Conservation (phyloP, 2,797 vertebrate species). For the Pseudomugil tenellus region DNA sequence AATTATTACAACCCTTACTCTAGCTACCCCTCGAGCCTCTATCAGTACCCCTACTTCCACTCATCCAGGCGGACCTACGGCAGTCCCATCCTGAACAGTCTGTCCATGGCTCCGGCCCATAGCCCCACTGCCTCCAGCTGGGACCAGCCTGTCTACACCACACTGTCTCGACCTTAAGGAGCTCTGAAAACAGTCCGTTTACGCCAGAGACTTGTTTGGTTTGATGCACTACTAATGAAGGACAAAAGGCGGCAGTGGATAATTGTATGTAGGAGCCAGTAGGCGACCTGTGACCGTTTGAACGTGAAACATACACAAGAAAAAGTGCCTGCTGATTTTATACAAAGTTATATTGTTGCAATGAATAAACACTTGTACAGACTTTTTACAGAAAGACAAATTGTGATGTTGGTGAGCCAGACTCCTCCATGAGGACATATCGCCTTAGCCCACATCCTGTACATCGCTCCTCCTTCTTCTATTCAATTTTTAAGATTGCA, state of each 20-base stretch:
- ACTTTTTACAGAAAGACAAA: slow-evolving; percentile 73
- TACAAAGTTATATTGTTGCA: slow-evolving; percentile 72
- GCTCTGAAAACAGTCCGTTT: slow-evolving; percentile 27
- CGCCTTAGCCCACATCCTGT: slow-evolving; percentile 71
- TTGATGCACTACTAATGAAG: slow-evolving; percentile 82
- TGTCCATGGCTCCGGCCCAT: slow-evolving; percentile 91
- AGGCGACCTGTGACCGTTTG: slow-evolving; percentile 65
- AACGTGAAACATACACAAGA: slow-evolving; percentile 63
- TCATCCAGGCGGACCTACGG: slow-evolving; percentile 91
- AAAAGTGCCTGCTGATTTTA: slow-evolving; percentile 90
- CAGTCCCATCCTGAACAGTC: slow-evolving; percentile 91
- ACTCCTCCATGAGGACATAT: slow-evolving; percentile 86
- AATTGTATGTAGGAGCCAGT: slow-evolving; percentile 37
- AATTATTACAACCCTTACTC: slow-evolving; percentile 94
- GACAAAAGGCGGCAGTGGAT: slow-evolving; percentile 58
- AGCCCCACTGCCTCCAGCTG: slow-evolving; percentile 90
- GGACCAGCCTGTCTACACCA: slow-evolving; percentile 98
- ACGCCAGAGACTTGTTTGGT: slow-evolving; percentile 61
- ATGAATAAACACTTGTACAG: slow-evolving; percentile 64
- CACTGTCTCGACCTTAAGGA: slow-evolving; percentile 90
- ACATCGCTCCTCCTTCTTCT: slow-evolving; percentile 55
- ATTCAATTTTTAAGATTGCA: slow-evolving; percentile 59
- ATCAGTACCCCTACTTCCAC: slow-evolving; percentile 97
- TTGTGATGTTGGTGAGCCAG: slow-evolving; percentile 75
- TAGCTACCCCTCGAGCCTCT: slow-evolving; percentile 91